A percentile compares a stretch with the other conserved stretches of the same genome.
phyloP scores from a whole-genome alignment of 2,113 vertebrate genomes.

The Tapirus terrestris region DNA sequence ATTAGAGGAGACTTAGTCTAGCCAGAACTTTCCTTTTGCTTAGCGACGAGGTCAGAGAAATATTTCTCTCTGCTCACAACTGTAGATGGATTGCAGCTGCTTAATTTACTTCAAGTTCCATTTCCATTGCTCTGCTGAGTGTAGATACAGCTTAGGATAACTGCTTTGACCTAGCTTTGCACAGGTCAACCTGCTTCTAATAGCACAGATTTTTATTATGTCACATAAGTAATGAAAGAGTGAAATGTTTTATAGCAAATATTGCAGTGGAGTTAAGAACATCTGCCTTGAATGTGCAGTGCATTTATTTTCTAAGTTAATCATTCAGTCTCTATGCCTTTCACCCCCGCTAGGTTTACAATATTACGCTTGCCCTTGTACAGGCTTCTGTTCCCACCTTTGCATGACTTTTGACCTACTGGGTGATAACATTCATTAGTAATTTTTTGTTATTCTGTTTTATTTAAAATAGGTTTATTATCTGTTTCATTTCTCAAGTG shows the following conservation, averaged over 20 bases:
- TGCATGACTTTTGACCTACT: background rate
- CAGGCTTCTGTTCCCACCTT: background rate
- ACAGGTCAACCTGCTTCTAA: constrained; percentile 56
- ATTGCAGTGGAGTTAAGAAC: constrained; percentile 27
- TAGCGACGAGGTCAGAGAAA: background rate
- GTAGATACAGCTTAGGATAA: constrained; percentile 6
- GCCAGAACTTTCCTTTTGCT: background rate
- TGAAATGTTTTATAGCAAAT: constrained; percentile 43
- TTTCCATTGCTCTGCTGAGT: background rate
- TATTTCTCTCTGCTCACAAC: background rate
- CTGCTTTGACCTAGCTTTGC: constrained; percentile 35
- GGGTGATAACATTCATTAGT: constrained; percentile 20
- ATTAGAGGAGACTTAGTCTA: background rate
- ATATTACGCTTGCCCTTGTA: background rate
- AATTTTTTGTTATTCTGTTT: background rate
- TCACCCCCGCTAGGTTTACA: background rate
- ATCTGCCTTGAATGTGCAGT: constrained; percentile 12
- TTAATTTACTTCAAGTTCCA: constrained; percentile 21
- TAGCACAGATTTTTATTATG: constrained; percentile 46
- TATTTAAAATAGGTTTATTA: constrained; percentile 30
- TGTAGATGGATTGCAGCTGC: background rate
- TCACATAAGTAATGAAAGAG: constrained; percentile 48
- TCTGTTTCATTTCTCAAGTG: background rate
- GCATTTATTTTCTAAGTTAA: background rate
- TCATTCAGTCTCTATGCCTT: background rate